Evolutionary conservation across 2,888 invertebrate genomes (phyloP).

Genomic region (Caenorhabditis sp.): DNA sequence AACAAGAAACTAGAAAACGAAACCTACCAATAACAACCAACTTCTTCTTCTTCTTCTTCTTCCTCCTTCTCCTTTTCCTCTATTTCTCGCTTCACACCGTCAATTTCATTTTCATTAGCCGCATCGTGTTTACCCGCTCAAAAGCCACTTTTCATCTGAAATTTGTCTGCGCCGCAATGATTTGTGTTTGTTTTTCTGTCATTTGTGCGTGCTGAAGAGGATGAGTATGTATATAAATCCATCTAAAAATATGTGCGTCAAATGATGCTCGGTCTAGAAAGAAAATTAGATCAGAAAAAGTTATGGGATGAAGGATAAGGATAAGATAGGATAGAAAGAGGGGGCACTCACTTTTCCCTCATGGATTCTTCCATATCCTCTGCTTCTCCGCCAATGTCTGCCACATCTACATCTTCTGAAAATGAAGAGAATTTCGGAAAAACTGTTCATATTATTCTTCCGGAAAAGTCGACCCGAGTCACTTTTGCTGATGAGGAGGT

Average conservation of each 20-base stretch:
- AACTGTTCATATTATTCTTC: conserved; percentile 23
- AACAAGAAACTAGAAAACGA: no score
- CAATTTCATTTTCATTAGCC: no score
- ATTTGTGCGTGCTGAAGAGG: no score
- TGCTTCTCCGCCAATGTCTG: background rate
- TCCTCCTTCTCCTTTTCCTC: background rate
- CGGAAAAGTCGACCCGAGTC: conserved; percentile 51
- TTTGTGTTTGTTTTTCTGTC: no score
- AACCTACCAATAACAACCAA: conserved; percentile 8
- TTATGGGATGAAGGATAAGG: background rate
- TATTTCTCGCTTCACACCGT: no score
- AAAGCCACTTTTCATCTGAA: no score
- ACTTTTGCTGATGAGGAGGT: conserved; percentile 60
- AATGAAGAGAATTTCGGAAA: conserved; percentile 19
- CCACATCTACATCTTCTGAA: conserved; percentile 30
- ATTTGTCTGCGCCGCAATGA: no score
- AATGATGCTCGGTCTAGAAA: no score
- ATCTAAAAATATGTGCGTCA: no score
- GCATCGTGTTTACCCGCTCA: background rate
- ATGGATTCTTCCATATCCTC: conserved; percentile 19
- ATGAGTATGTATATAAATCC: no score
- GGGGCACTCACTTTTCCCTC: no score
- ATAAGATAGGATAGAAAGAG: background rate
- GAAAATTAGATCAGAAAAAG: conserved; percentile 3
- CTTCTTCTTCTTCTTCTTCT: background rate